Conservation (phyloP, 2,113 vertebrate species). For the Malurus elegans region DNA sequence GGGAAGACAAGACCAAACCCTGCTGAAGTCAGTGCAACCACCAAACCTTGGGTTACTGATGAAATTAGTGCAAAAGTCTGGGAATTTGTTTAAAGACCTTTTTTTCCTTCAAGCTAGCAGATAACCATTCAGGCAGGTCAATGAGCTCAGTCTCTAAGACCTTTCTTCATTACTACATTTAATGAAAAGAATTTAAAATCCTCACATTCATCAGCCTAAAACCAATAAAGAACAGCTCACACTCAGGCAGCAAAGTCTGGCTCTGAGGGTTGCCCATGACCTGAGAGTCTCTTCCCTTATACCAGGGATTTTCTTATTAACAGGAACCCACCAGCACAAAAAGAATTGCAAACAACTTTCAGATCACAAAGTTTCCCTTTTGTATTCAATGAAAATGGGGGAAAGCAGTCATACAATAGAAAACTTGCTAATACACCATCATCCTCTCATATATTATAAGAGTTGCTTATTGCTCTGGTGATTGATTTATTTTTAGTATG, state of each 20-base stretch:
- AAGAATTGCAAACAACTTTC: slow-evolving; percentile 14
- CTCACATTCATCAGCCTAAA: background rate
- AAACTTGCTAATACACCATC: slow-evolving; percentile 22
- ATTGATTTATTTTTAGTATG: slow-evolving; percentile 59
- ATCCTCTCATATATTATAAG: background rate
- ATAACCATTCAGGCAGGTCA: background rate
- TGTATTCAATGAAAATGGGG: background rate
- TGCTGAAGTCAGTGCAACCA: background rate
- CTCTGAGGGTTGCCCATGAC: background rate
- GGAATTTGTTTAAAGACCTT: background rate
- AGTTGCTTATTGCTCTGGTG: slow-evolving; percentile 4
- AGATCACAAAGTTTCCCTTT: background rate
- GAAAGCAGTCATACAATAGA: slow-evolving; percentile 6
- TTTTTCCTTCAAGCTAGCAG: background rate
- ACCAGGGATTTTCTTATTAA: background rate
- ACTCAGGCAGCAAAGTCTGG: background rate
- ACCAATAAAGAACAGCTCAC: background rate
- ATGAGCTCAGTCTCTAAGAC: background rate
- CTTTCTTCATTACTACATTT: background rate
- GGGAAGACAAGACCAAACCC: background rate
- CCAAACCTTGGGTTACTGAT: background rate
- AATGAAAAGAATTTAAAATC: background rate
- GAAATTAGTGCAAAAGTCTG: background rate
- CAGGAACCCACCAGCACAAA: background rate
- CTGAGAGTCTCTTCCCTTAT: background rate